Conservation (phyloP, 2,113 vertebrate genomes). For the Alligator mississippiensis region DNA sequence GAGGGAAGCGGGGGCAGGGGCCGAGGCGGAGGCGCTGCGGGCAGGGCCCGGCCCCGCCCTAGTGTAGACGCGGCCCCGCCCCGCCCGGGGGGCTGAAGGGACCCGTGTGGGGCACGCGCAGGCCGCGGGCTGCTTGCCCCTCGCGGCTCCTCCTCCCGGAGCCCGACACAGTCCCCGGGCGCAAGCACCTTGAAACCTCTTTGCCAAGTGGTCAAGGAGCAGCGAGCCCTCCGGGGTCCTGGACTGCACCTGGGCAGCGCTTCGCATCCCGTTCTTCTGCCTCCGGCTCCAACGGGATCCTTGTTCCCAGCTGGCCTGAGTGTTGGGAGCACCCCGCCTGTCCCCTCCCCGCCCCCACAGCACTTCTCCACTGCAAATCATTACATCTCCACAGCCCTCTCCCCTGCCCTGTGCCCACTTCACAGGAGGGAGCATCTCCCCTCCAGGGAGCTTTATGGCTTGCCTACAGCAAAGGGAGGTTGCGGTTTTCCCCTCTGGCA, state of each 20-base stretch:
- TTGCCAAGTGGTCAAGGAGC: too few species aligned
- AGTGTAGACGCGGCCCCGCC: not conserved
- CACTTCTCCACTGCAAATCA: not conserved
- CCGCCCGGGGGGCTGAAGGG: too few species aligned
- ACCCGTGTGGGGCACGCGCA: too few species aligned
- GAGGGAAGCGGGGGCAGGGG: not conserved
- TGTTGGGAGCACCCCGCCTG: fast-evolving
- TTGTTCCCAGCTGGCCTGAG: fast-evolving
- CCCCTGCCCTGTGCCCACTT: not conserved
- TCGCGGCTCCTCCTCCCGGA: not conserved
- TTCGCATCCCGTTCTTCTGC: not conserved
- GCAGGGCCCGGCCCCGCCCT: not conserved
- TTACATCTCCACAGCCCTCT: not conserved
- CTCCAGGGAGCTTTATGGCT: too few species aligned
- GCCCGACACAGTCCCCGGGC: too few species aligned
- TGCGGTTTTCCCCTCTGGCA: too few species aligned
- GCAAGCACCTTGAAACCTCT: too few species aligned
- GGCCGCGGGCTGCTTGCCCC: not conserved
- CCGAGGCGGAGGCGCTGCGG: not conserved
- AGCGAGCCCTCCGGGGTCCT: too few species aligned
- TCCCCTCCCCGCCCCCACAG: fast-evolving
- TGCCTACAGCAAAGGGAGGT: too few species aligned
- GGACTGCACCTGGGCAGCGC: not conserved
- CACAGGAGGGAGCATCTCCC: too few species aligned
- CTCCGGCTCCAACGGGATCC: fast-evolving